phyloP scores from a whole-genome alignment of 2,888 invertebrate genomes.

The Euplexia lucipara region DNA sequence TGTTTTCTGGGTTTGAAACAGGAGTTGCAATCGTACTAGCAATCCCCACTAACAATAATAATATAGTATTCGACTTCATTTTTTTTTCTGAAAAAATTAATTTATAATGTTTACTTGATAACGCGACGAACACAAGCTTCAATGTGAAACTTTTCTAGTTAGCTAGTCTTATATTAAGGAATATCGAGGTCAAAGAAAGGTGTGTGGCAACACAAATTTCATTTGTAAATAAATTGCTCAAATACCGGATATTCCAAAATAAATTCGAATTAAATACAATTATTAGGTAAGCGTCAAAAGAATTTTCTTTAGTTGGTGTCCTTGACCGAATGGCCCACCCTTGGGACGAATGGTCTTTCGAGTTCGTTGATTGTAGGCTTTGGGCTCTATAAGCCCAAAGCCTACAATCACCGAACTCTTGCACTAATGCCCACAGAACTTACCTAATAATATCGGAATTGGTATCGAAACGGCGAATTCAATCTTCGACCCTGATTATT shows the following conservation, averaged over 20 bases:
- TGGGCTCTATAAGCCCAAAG: not conserved
- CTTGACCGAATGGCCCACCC: not conserved
- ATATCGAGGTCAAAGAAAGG: conserved; percentile 85
- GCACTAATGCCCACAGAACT: conserved; percentile 15
- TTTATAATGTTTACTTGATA: conserved; percentile 35
- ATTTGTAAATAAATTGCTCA: conserved; percentile 68
- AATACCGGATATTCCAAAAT: conserved; percentile 32
- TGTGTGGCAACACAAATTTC: conserved; percentile 67
- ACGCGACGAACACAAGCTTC: conserved; percentile 28
- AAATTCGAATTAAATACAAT: conserved; percentile 8
- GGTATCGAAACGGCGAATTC: conserved; percentile 57
- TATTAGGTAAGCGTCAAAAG: not conserved
- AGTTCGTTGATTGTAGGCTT: too few species aligned
- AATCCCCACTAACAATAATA: conserved; percentile 74
- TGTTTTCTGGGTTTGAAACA: conserved; percentile 69
- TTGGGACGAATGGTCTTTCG: not conserved
- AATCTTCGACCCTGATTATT: conserved; percentile 70
- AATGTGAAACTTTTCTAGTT: conserved; percentile 57
- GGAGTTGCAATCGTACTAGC: conserved; percentile 72
- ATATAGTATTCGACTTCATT: conserved; percentile 73
- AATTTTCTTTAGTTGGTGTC: not conserved
- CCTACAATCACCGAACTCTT: too few species aligned
- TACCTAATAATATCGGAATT: conserved; percentile 63
- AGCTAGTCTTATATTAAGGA: conserved; percentile 76
- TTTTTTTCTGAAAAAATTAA: conserved; percentile 80